Conservation (phyloP, 2,888 invertebrate species). For the Muscina levida region DNA sequence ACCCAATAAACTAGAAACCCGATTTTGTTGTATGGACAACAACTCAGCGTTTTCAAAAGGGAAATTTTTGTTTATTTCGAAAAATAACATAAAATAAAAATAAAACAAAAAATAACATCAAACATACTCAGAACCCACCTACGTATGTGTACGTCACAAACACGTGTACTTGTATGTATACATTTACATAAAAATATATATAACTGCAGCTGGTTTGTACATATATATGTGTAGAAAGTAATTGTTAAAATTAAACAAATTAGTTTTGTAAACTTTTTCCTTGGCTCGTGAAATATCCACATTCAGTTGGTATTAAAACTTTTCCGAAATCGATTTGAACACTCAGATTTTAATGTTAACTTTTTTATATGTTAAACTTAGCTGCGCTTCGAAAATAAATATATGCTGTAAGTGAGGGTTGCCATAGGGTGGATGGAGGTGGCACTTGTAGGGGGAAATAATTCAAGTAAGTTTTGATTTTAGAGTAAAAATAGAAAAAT, state of each 20-base stretch:
- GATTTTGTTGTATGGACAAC: conserved; percentile 3
- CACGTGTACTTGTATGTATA: neutral
- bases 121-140: neutral
- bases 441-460: too few species aligned
- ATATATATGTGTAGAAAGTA: neutral
- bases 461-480: too few species aligned
- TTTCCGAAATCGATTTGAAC: conserved; percentile 1
- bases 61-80: conserved; percentile 5
- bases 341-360: too few species aligned
- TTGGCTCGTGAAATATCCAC: conserved; percentile 10
- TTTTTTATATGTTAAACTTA: too few species aligned
- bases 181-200: neutral
- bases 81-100: neutral
- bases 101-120: neutral
- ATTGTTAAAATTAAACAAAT: conserved; percentile 31
- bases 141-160: neutral
- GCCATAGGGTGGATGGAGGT: too few species aligned
- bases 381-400: too few species aligned
- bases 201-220: too few species aligned
- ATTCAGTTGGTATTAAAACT: conserved; percentile 13
- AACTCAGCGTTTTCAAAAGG: conserved; percentile 1
- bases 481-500: too few species aligned
- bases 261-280: conserved; percentile 14
- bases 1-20: conserved; percentile 51
- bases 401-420: too few species aligned